Conservation (phyloP, 2,888 invertebrate genomes). For the Corbicula japonica region DNA sequence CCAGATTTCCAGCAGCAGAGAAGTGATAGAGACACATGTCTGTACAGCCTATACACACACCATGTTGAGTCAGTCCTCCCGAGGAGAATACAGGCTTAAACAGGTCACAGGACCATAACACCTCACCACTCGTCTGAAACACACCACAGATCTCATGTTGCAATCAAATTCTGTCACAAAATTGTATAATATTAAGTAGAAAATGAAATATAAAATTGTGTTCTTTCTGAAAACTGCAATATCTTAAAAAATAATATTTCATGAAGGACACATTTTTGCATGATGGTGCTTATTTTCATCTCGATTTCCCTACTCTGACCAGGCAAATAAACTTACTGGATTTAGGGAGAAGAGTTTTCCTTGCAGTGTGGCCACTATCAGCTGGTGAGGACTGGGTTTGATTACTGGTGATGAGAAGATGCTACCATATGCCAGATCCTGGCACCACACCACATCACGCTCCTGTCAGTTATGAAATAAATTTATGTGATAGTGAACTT, state of each 20-base stretch:
- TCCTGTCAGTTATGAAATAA: background rate
- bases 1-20: slow-evolving; percentile 75
- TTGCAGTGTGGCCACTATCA: slow-evolving; percentile 89
- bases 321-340: slow-evolving; percentile 74
- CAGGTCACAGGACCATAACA: slow-evolving; percentile 89
- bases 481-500: background rate
- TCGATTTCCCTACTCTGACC: background rate
- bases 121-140: slow-evolving; percentile 87
- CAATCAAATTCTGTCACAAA: too few relatives aligned
- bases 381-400: slow-evolving; percentile 74
- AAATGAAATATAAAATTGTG: too few relatives aligned
- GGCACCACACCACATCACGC: slow-evolving; percentile 79
- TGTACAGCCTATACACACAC: slow-evolving; percentile 84
- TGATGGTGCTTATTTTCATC: too few relatives aligned
- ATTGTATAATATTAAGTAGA: too few relatives aligned
- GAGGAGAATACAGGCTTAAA: slow-evolving; percentile 91
- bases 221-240: too few relatives aligned
- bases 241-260: too few relatives aligned
- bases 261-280: too few relatives aligned
- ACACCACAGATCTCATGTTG: too few relatives aligned
- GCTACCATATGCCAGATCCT: slow-evolving; percentile 87
- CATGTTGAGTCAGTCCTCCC: slow-evolving; percentile 85
- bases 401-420: slow-evolving; percentile 88
- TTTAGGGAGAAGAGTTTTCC: slow-evolving; percentile 89
- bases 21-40: slow-evolving; percentile 82